These are phyloP conservation scores for Epinotia nisella DNA, from an alignment of 2,888 invertebrate genomes.

Conservation along the genomic window DNA sequence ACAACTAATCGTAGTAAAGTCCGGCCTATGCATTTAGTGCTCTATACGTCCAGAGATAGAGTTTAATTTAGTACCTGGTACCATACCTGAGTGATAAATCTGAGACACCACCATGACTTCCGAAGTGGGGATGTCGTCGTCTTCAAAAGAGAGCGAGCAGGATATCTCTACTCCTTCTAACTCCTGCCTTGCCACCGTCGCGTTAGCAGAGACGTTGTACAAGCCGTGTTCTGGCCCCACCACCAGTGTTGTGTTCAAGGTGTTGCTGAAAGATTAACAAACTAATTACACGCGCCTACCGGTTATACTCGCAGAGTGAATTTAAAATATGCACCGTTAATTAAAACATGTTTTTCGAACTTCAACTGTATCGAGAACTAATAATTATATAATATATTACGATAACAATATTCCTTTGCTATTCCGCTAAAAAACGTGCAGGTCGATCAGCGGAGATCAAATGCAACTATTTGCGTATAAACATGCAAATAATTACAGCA, in stretches of 20 bases:
- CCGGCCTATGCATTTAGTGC: neutral
- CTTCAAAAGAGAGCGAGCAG: conserved; percentile 64
- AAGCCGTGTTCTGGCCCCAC: conserved; percentile 54
- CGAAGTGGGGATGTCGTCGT: conserved; percentile 59
- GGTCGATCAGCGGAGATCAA: too few relatives aligned
- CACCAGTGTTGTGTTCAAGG: conserved; percentile 6
- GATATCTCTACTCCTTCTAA: conserved; percentile 57
- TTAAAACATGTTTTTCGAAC: too few relatives aligned
- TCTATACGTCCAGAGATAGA: conserved; percentile 5
- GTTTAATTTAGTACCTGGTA: neutral
- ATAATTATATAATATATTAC: too few relatives aligned
- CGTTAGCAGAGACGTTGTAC: conserved; percentile 58
- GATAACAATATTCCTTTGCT: too few relatives aligned
- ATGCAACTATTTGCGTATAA: too few relatives aligned
- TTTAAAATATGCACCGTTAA: too few relatives aligned
- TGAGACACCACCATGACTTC: conserved; percentile 47
- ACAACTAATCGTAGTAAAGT: neutral
- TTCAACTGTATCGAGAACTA: too few relatives aligned
- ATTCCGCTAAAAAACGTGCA: too few relatives aligned
- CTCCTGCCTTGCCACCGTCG: conserved; percentile 51
- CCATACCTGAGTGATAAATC: conserved; percentile 55
- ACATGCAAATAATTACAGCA: too few relatives aligned
- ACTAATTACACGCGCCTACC: neutral
- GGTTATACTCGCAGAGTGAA: neutral
- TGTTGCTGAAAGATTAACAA: conserved; percentile 13